Evolutionary conservation across 2,797 vertebrate genomes (phyloP), one percentile per base, ranked within the genome.

Genomic region (Acanthurus tractus): DNA sequence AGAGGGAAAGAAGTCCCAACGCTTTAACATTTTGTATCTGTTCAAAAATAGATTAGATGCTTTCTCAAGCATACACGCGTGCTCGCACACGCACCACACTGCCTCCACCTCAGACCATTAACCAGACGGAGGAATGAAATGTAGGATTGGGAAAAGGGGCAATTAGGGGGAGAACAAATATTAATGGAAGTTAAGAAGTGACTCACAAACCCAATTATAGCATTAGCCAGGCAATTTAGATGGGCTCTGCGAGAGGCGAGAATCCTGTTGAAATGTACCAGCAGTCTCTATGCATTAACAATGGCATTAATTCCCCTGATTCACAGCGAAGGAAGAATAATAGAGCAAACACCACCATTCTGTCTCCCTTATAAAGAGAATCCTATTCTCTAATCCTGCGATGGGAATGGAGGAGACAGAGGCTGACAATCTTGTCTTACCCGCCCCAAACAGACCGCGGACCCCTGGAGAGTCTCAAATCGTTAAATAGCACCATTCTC

Each of bases 161-260:
- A 93, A 94, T 94, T 94, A 95, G 73, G 76, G 81, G 55, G 86
- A 87, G 89, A 93, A 91, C 88, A 94, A 93, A 94, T 94, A 94
- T 94, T 94, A 94, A 94, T 94, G 90, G 88, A 89, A 93, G 89
- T 93, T 94, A 95, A 93, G 91, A 92, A 94, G 84, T 92, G 94
- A 95, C 95, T 96, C 94, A 95, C 93, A 96, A 96, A 95, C 95
- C 95, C 94, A 96, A 97, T 96, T 96, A 96, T 92, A 92, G 95
- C 95, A 96, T 97, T 95, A 96, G 90, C 86, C 74, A 78, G 82
- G 87, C 91, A 91, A 93, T 93, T 94, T 91, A 92, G 96, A 96
- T 93, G 93, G 96, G 96, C 94, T 94, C 94, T 93, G 95, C 92
- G 90, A 96, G 93, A 94, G 93, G 93, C 90, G 44, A 93, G 93